A percentile compares a stretch with the other conserved stretches of the same genome.
Conservation (phyloP, 1,140 invertebrate genomes). For the Calliopsis andreniformis region DNA sequence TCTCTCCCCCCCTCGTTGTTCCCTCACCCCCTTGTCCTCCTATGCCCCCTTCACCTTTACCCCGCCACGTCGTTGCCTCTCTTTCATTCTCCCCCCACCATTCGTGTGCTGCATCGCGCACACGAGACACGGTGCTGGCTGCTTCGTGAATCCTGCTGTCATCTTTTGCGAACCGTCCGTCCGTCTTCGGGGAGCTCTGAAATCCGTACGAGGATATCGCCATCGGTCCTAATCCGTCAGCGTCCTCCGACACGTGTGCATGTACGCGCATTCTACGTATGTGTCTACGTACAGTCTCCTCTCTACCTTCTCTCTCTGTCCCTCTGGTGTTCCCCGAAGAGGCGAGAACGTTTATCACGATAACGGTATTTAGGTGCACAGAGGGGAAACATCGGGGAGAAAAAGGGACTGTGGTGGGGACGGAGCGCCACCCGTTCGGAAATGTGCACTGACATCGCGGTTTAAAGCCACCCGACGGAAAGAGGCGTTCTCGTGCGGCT, state of each 20-base stretch:
- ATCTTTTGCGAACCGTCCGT: constrained; percentile 64
- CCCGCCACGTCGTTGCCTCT: constrained; percentile 36
- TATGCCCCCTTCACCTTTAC: constrained; percentile 29
- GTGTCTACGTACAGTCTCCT: too few species aligned
- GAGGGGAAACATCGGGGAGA: constrained; percentile 33
- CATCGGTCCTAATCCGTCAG: constrained; percentile 21
- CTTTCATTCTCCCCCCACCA: constrained; percentile 55
- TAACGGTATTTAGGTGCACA: constrained; percentile 36
- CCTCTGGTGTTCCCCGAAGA: background rate
- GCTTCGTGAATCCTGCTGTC: constrained; percentile 64
- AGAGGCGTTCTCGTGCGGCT: constrained; percentile 54
- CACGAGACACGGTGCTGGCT: constrained; percentile 61
- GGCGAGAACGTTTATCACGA: constrained; percentile 19
- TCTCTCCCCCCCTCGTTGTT: constrained; percentile 54
- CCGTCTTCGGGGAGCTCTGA: constrained; percentile 9
- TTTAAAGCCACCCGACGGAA: constrained; percentile 60
- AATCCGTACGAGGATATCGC: constrained; percentile 28
- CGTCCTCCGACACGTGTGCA: constrained; percentile 13
- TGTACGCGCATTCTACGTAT: background rate
- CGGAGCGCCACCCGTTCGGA: constrained; percentile 58
- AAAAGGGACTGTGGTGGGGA: constrained; percentile 26
- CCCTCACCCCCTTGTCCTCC: too few species aligned
- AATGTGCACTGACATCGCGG: constrained; percentile 61
- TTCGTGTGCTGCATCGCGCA: constrained; percentile 70
- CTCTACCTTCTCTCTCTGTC: too few species aligned